Conservation (phyloP, 2,797 vertebrate genomes). For the Florisuga fusca region DNA sequence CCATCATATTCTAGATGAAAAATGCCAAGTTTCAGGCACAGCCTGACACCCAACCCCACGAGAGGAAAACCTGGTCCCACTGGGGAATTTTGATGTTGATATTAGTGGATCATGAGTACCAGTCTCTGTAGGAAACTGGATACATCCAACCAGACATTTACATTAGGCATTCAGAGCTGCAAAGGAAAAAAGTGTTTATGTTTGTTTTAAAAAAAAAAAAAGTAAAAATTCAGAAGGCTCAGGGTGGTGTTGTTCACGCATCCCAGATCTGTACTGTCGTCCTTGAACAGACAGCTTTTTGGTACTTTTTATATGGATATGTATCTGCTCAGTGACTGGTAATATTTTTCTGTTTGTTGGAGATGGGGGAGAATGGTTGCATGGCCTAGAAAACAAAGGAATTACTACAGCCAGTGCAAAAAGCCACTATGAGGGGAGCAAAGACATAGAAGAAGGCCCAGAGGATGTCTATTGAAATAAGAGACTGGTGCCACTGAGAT, state of each 20-base stretch:
- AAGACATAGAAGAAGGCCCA: neutral
- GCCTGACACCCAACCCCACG: neutral
- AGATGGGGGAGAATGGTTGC: neutral
- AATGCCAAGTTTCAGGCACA: neutral
- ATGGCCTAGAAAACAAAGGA: neutral
- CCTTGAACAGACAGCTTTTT: neutral
- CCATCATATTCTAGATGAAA: neutral
- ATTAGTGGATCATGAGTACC: neutral
- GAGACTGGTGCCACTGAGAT: neutral
- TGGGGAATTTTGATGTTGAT: neutral
- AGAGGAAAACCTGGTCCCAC: neutral
- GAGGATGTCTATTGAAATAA: neutral
- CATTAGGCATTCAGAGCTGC: neutral
- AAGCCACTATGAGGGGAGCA: neutral
- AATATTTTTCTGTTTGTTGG: neutral
- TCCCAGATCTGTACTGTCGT: neutral
- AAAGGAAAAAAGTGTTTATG: neutral
- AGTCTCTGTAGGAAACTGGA: neutral
- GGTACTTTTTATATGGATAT: neutral
- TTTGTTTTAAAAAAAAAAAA: neutral
- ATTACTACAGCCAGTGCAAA: neutral
- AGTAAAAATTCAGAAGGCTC: neutral
- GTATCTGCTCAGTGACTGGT: neutral
- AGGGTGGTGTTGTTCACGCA: fast-evolving
- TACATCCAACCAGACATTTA: neutral